Conservation (phyloP, 35 echinoderm and acorn worm genomes). For the Ophiothrix spiculata region DNA sequence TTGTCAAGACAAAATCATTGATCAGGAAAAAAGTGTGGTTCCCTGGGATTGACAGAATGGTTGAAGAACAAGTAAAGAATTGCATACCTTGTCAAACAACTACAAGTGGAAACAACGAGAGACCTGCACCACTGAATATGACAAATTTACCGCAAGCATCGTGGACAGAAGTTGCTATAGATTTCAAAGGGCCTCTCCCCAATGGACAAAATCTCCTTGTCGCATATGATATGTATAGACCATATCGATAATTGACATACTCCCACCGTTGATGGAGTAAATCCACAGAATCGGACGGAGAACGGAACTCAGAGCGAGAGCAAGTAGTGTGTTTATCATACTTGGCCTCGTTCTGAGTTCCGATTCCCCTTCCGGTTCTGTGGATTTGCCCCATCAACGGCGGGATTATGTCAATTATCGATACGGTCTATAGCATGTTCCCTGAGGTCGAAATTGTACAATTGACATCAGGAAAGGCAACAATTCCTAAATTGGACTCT, state of each 20-base stretch:
- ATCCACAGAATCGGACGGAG: no score
- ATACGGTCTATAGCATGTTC: conserved; percentile 64
- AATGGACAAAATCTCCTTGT: conserved; percentile 66
- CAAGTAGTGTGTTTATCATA: no score
- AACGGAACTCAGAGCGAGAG: no score
- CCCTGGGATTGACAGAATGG: conserved; percentile 37
- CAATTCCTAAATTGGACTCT: conserved; percentile 40
- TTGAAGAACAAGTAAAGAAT: conserved; percentile 38
- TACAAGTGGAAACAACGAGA: not conserved
- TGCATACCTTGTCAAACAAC: conserved; percentile 55
- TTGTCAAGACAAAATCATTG: conserved; percentile 23
- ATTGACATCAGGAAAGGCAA: conserved; percentile 51
- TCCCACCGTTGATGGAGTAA: no score
- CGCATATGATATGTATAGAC: conserved; percentile 44
- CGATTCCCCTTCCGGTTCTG: no score
- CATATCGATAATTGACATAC: no score
- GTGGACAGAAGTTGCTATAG: conserved; percentile 36
- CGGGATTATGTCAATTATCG: no score
- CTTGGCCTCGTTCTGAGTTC: no score
- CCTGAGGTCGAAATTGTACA: conserved; percentile 58
- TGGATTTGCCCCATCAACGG: no score
- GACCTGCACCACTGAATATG: conserved; percentile 29
- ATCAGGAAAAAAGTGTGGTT: conserved; percentile 44
- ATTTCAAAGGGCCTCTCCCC: conserved; percentile 32
- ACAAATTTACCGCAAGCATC: conserved; percentile 4